Evolutionary conservation across 2,113 vertebrate species (phyloP), one percentile per base, ranked within the genome.

Genomic region (Plecturocebus donacophilus): DNA sequence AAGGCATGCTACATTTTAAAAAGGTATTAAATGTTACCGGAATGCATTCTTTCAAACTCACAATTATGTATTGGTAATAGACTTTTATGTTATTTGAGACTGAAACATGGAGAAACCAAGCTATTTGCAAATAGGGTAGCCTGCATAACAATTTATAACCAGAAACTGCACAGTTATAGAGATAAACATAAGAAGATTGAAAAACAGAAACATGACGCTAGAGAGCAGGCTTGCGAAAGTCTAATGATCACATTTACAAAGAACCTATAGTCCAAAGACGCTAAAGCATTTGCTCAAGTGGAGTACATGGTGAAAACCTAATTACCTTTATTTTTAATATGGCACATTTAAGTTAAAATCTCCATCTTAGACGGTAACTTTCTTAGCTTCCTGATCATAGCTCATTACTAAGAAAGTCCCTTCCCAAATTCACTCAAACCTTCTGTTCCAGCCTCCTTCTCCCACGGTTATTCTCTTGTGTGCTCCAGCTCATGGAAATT

Each of bases 321-420:
- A 81, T 68, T 83, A 14, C 8, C 16, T 96, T 92, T 80, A 56
- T 32, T 87, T 87, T 85, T 42, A 40, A 82, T 96, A 66, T 38
- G 76, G 6, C 27, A n/a, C 27, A n/a, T 76, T 70, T 49, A 42
- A n/a, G 16, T 75, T 86, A 76, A 84, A 70, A 90, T 84, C 23
- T 95, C 27, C 13, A 58, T 87, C 30, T 64, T 45, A 58, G 16
- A 25, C 8, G 14, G 3, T 80, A 82, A 81, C 52, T 70, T 68
- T 90, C 17, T 49, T 82, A 17, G 21, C 40, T 47, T 79, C n/a
- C 21, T 20, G 23, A 47, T 38, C 58, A 14, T 42, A 27, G 47
- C 11, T 35, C 38, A 16, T 58, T 89, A 79, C 54, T 73, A 56
- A 93, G 71, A 82, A 84, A 82, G 11, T 21, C 14, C 16, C 21